Evolutionary conservation across 2,888 invertebrate species (phyloP).

Genomic region (Agonopterix heracliana): DNA sequence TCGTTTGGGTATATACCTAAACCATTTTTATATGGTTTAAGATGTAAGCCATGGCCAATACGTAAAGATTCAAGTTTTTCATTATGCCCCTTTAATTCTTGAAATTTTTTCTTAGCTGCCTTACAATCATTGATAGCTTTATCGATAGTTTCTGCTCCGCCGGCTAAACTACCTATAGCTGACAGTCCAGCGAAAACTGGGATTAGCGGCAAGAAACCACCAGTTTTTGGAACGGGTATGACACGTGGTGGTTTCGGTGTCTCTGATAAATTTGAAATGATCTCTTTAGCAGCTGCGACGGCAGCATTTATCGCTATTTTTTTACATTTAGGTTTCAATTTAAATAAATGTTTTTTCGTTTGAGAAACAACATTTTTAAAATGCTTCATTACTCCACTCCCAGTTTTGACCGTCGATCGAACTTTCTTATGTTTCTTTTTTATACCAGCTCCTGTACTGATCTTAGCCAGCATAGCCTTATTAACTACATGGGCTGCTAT

Average conservation of each 20-base stretch:
- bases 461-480: slow-evolving; percentile 31
- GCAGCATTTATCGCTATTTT: slow-evolving; percentile 6
- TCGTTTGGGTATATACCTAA: slow-evolving; percentile 5
- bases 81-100: slow-evolving; percentile 8
- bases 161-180: too few species aligned
- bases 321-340: slow-evolving; percentile 5
- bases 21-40: slow-evolving; percentile 26
- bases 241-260: background rate
- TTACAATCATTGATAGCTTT: slow-evolving; percentile 28
- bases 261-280: background rate
- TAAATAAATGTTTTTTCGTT: too few species aligned
- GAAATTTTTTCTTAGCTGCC: slow-evolving; percentile 20
- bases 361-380: too few species aligned
- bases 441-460: slow-evolving; percentile 12
- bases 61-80: slow-evolving; percentile 38
- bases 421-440: too few species aligned
- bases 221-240: too few species aligned
- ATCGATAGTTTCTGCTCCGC: too few species aligned
- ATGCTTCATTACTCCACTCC: too few species aligned
- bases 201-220: too few species aligned
- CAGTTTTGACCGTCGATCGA: too few species aligned
- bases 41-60: slow-evolving; percentile 31
- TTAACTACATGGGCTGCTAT: slow-evolving; percentile 25
- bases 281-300: slow-evolving; percentile 5
- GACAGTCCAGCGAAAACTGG: too few species aligned